Base-by-base conservation (phyloP, 2,888 invertebrate species). In the Latrodectus elegans region DNA sequence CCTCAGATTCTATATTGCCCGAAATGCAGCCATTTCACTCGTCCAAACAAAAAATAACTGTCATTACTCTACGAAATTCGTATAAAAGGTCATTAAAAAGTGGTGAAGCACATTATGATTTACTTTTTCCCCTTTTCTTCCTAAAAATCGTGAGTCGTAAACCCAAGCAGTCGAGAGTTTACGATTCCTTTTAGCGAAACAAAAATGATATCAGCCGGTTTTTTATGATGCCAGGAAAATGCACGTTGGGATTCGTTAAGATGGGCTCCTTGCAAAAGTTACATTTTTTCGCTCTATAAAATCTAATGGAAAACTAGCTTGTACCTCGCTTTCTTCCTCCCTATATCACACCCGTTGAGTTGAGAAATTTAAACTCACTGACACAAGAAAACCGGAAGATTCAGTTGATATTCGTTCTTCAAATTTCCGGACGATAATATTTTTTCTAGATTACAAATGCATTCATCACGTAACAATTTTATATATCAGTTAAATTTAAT, bases 191-290 rank as follows among this genome's bases (percentile, higher is more conserved):
- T 78, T 73, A 78, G 77, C 77, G 53, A 77, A 65, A 84, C 84
- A 84, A 84, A 84, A 84, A 77, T 84, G 84, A 84, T 84, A 84
- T 84, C 78, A 70, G 84, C 70, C 78, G 1, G 22, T 84, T 12
- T 38, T 84, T 84, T 84, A 84, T 65, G 84, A 78, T 17, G 64
- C 67, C 68, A 81, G 72, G 72, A 84, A 72, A 84, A 67, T 55
- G 77, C 84, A 64, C 53, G 73, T 53, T 26, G n/a, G 67, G 72
- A 78, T 84, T 72, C 77, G 78, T 84, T 72, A 73, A 77, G 70
- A 73, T 55, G 17, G 53, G 12, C 60, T 72, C 67, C 12, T n/a
- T 51, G 22, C 12, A 22, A 73, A 60, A 78, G 72, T 73, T 84
- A 73, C 65, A 84, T 84, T 72, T 78, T 84, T 84, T 77, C 78